Evolutionary conservation across 2,888 invertebrate species (phyloP), one percentile per base, ranked within the genome.

Genomic region (Lasioglossum vierecki): DNA sequence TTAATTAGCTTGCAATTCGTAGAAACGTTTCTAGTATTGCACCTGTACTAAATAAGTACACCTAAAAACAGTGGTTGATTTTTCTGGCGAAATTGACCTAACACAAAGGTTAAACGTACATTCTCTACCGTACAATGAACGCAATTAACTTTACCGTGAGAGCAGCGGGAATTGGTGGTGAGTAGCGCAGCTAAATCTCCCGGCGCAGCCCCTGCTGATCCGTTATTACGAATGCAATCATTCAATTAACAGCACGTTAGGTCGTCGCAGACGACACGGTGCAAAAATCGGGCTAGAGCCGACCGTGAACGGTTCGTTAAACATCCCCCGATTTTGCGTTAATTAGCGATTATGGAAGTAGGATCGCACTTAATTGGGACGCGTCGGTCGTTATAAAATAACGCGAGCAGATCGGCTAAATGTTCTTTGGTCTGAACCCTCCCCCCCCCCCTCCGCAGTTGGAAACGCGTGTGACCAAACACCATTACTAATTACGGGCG

Each of bases 401-500:
- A 86, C 83, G 77, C 80, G 75, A 76, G 78, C 80, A 78, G 83
- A 83, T 86, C 86, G 86, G 72, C 39, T 44, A 76, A 78, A 76
- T 70, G 83, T 87, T 87, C 83, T 70, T 85, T 71, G 53, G 57
- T 53, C 30, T 26, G 35, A 68, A 68, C 49, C 63, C 26, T 13
- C 5, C 63, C 30, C 63, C 18, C 30, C 30, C 30, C 30, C 30
- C 30, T 30, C 30, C 39, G 79, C 76, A 74, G 73, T 79, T 57
- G 85, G 76, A 82, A 85, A 72, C 85, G 85, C 76, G 79, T 79
- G 86, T 84, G 86, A 83, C 89, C 88, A 89, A 89, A 89, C 82
- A 86, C 88, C 88, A 86, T 89, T 88, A 89, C 88, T 89, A 89
- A 89, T 89, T 89, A 89, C 88, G 80, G 77, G 79, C 76, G n/a